Conservation (phyloP, 2,113 vertebrate species). For the Neoarius graeffei region DNA sequence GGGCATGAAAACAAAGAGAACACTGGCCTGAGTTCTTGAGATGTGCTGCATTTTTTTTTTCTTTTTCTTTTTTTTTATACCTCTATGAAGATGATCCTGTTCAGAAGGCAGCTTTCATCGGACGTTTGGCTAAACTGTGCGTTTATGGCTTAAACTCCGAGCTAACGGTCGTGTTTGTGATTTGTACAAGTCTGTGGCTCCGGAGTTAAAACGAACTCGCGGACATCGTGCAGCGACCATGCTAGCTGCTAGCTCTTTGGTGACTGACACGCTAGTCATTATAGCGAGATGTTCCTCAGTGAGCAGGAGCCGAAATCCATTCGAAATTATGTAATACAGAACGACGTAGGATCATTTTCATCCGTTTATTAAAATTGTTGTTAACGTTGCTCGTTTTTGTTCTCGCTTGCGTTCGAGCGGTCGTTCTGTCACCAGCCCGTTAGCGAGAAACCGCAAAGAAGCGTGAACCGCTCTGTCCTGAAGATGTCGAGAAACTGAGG, state of each 20-base stretch:
- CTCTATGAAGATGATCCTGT: neutral
- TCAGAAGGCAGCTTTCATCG: neutral
- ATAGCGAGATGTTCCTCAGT: neutral
- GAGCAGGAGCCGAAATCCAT: neutral
- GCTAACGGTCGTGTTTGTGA: neutral
- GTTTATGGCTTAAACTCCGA: neutral
- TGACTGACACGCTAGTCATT: neutral
- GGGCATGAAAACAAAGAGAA: neutral
- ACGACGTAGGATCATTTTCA: neutral
- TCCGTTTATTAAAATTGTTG: too few relatives aligned
- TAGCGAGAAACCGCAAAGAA: neutral
- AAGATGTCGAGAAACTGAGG: too few relatives aligned
- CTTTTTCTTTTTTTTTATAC: neutral
- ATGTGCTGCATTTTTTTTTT: neutral
- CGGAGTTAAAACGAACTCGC: neutral
- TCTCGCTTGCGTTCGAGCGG: too few relatives aligned
- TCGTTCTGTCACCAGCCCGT: neutral
- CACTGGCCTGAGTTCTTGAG: neutral
- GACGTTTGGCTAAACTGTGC: neutral
- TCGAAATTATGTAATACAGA: too few relatives aligned
- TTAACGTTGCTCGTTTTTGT: too few relatives aligned
- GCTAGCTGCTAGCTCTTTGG: neutral
- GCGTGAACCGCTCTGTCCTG: too few relatives aligned
- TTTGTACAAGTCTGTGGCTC: neutral
- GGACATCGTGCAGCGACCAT: neutral